These are phyloP conservation scores for Elgonia sp. DNA, from an alignment of 2,888 invertebrate genomes.

Conservation along the genomic window DNA sequence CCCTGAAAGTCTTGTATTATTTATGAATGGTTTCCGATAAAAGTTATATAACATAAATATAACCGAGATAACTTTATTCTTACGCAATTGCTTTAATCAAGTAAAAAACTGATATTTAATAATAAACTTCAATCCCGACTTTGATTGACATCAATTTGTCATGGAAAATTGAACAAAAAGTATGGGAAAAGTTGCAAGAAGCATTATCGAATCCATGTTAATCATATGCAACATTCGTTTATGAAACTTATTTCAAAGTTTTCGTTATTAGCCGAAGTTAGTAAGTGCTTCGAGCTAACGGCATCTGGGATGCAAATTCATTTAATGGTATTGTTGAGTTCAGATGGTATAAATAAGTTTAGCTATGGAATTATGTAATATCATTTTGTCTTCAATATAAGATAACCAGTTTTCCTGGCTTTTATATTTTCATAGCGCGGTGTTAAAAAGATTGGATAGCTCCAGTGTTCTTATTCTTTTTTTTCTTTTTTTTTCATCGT, in stretches of 20 bases:
- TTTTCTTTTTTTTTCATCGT: slow-evolving; percentile 23
- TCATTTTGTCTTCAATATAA: slow-evolving; percentile 72
- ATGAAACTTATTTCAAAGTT: slow-evolving; percentile 73
- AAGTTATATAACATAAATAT: background rate
- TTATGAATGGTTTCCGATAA: slow-evolving; percentile 30
- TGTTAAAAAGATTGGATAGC: slow-evolving; percentile 64
- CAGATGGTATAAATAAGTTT: slow-evolving; percentile 74
- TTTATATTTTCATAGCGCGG: slow-evolving; percentile 54
- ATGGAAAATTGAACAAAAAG: slow-evolving; percentile 18
- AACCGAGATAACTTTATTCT: background rate
- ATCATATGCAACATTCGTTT: slow-evolving; percentile 72
- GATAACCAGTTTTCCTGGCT: slow-evolving; percentile 62
- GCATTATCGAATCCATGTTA: slow-evolving; percentile 68
- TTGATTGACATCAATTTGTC: slow-evolving; percentile 43
- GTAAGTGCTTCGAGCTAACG: slow-evolving; percentile 67
- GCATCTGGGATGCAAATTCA: slow-evolving; percentile 73
- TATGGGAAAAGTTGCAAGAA: slow-evolving; percentile 26
- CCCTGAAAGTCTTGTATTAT: slow-evolving; percentile 25
- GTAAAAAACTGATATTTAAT: background rate
- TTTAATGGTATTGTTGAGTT: slow-evolving; percentile 74
- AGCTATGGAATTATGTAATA: slow-evolving; percentile 70
- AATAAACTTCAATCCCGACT: background rate
- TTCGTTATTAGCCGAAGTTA: slow-evolving; percentile 73
- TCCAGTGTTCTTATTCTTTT: slow-evolving; percentile 17
- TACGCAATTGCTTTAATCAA: background rate